phyloP scores from a whole-genome alignment of 1,140 invertebrate genomes.

The Drosophila tani region DNA sequence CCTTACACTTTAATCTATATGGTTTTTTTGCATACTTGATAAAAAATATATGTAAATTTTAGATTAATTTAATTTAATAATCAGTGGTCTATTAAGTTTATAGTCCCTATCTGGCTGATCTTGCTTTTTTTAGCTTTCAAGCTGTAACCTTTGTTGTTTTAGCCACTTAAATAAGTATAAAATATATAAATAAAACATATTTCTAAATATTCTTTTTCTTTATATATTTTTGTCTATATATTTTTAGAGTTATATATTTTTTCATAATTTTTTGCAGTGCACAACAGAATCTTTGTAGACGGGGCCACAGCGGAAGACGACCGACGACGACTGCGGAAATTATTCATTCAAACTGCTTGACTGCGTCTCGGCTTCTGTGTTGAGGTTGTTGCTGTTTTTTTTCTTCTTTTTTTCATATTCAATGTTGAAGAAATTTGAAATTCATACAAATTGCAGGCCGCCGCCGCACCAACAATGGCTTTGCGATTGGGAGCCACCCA shows the following conservation, averaged over 20 bases:
- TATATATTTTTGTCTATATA: too few species aligned
- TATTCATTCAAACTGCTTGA: slow-evolving; percentile 75
- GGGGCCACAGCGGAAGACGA: slow-evolving; percentile 44
- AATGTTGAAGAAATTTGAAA: slow-evolving; percentile 74
- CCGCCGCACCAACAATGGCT: slow-evolving; percentile 56
- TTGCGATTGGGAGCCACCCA: slow-evolving; percentile 61
- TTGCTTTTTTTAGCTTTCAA: too few species aligned
- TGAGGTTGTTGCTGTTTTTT: slow-evolving; percentile 13
- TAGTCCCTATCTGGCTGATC: too few species aligned
- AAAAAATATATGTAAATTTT: too few species aligned
- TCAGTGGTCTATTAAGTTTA: too few species aligned
- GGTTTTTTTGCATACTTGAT: too few species aligned
- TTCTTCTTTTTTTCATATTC: slow-evolving; percentile 42
- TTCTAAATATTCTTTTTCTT: too few species aligned
- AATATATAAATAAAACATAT: too few species aligned
- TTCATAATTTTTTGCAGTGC: slow-evolving; percentile 10
- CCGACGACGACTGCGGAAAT: slow-evolving; percentile 75
- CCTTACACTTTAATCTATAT: too few species aligned
- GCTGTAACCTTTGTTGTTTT: neutral
- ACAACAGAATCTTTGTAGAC: slow-evolving; percentile 75
- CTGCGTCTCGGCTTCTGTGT: slow-evolving; percentile 33
- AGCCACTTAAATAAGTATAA: neutral
- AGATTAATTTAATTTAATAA: too few species aligned
- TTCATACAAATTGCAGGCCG: slow-evolving; percentile 81
- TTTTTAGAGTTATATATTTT: neutral